These are phyloP conservation scores for Drosophila ironensis DNA, from an alignment of 1,140 invertebrate genomes.

Conservation along the genomic window DNA sequence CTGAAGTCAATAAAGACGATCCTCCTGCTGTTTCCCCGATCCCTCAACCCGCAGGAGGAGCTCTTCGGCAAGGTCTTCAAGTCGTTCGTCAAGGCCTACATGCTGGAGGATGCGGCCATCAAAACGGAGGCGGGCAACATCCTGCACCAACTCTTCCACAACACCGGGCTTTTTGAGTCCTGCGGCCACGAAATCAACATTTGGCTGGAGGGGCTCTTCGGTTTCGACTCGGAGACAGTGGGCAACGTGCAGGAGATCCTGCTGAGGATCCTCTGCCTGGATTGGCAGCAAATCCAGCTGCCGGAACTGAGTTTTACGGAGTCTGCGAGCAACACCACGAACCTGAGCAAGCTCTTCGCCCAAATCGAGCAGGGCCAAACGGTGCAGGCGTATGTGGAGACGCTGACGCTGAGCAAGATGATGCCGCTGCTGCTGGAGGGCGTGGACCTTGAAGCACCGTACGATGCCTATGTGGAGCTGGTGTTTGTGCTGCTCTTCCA, in stretches of 20 bases:
- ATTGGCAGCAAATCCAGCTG: slow-evolving; percentile 42
- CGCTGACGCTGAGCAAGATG: slow-evolving; percentile 63
- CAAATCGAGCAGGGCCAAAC: slow-evolving; percentile 75
- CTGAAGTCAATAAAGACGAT: slow-evolving; percentile 87
- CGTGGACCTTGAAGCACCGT: slow-evolving; percentile 46
- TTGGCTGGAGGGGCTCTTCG: slow-evolving; percentile 84
- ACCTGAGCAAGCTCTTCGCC: slow-evolving; percentile 60
- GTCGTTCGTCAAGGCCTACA: slow-evolving; percentile 83
- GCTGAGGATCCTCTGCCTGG: slow-evolving; percentile 46
- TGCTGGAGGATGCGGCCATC: slow-evolving; percentile 81
- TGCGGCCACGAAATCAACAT: slow-evolving; percentile 85
- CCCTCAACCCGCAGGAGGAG: slow-evolving; percentile 83
- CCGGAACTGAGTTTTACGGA: slow-evolving; percentile 29
- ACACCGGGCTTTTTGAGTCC: slow-evolving; percentile 85
- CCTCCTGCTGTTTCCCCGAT: slow-evolving; percentile 83
- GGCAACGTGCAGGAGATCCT: slow-evolving; percentile 57
- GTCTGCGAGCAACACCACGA: slow-evolving; percentile 35
- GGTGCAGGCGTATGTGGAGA: slow-evolving; percentile 75
- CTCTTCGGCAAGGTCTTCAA: slow-evolving; percentile 84
- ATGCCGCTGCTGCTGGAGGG: slow-evolving; percentile 68
- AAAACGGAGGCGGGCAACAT: slow-evolving; percentile 67
- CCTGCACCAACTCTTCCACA: slow-evolving; percentile 84
- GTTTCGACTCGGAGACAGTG: slow-evolving; percentile 53
- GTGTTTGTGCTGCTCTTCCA: slow-evolving; percentile 73
- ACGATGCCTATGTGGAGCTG: slow-evolving; percentile 66